phyloP scores from a whole-genome alignment of 2,113 vertebrate species.

The Rhynchomys soricoides region DNA sequence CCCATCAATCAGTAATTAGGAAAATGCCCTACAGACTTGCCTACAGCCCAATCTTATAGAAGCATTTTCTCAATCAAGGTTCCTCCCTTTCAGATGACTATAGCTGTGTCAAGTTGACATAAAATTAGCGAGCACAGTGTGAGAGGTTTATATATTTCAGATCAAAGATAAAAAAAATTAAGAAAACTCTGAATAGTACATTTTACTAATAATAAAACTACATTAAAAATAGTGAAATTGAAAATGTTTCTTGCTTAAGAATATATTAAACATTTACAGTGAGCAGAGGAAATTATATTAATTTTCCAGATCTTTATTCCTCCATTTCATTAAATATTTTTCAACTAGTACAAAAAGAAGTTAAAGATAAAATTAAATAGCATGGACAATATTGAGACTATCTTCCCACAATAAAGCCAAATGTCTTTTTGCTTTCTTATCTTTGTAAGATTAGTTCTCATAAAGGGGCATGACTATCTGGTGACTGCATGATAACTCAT shows the following conservation, averaged over 20 bases:
- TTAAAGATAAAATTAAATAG: conserved; percentile 50
- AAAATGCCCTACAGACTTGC: neutral
- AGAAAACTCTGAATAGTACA: conserved; percentile 36
- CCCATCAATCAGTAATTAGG: neutral
- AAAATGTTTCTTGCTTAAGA: conserved; percentile 54
- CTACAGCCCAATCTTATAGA: neutral
- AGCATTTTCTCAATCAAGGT: neutral
- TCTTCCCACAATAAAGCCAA: conserved; percentile 48
- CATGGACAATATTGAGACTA: conserved; percentile 48
- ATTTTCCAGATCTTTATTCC: conserved; percentile 68
- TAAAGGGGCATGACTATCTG: conserved; percentile 8
- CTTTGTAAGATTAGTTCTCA: conserved; percentile 45
- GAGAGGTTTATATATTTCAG: conserved; percentile 51
- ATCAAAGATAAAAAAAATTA: conserved; percentile 59
- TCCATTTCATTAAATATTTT: conserved; percentile 33
- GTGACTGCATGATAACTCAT: conserved; percentile 12
- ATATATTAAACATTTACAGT: conserved; percentile 68
- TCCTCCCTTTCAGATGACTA: neutral
- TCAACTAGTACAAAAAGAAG: conserved; percentile 3
- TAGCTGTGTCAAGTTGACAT: neutral
- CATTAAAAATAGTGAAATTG: conserved; percentile 45
- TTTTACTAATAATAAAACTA: conserved; percentile 57
- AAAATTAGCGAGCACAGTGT: neutral
- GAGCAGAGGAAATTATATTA: conserved; percentile 66
- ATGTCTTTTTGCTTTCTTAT: conserved; percentile 30